phyloP scores from a whole-genome alignment of 2,797 vertebrate genomes.

The Momotus momota region DNA sequence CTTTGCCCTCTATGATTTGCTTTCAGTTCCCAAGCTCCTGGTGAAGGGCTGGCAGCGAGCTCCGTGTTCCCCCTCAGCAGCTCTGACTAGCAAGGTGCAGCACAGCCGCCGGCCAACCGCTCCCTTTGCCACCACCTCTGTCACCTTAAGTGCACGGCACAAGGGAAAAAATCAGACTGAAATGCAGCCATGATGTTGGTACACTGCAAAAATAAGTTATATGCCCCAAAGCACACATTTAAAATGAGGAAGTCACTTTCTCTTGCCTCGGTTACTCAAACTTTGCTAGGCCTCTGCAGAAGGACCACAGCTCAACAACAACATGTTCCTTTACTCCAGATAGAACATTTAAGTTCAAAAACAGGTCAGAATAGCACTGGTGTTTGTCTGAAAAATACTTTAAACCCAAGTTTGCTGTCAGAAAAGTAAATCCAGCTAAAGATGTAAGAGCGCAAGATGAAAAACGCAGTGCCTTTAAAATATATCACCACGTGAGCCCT shows the following conservation, averaged over 20 bases:
- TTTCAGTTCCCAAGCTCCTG: not conserved
- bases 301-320: rapidly evolving
- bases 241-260: not conserved
- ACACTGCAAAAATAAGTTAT: not conserved
- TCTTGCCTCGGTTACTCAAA: not conserved
- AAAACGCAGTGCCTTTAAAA: slow-evolving; percentile 1
- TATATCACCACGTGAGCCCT: not conserved
- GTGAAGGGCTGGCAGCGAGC: not conserved
- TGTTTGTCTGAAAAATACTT: slow-evolving; percentile 7
- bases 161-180: not conserved
- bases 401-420: not conserved
- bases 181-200: rapidly evolving
- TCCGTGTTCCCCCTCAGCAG: not conserved
- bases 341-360: not conserved
- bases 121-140: not conserved
- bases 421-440: slow-evolving; percentile 32
- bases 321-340: not conserved
- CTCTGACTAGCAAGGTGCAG: not conserved
- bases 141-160: rapidly evolving
- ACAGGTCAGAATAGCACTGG: not conserved
- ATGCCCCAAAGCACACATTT: not conserved
- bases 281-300: not conserved
- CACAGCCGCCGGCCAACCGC: rapidly evolving
- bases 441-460: not conserved
- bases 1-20: rapidly evolving